Evolutionary conservation across 1,140 invertebrate species (phyloP), one percentile per base, ranked within the genome.

Genomic region (Adelges cooleyi): DNA sequence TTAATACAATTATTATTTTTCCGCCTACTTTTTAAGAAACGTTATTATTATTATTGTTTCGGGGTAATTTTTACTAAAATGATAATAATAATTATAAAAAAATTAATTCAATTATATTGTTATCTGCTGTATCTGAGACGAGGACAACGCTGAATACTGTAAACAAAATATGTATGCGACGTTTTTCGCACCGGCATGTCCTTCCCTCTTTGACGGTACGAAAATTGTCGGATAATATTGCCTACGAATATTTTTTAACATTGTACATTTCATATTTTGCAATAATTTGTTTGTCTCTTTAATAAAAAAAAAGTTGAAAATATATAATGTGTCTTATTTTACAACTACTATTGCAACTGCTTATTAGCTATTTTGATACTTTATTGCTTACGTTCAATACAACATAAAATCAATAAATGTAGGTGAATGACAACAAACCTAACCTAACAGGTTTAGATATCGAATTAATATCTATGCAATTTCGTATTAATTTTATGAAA

Each of bases 171-270:
- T 62, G 17, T 62, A 62, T 62, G 56, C 56, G 56, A 62, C 56
- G 56, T 62, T 62, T 62, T 62, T 62, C 56, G 56, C 56, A 62
- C 56, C 56, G 56, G 56, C 56, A 62, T 62, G 56, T 62, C 56
- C 56, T 62, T 62, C 56, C 56, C 56, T 62, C 56, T 62, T 62
- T 62, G 56, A 17, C 56, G 56, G 56, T 62, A 62, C 56, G 56
- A 62, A 62, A 62, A 62, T 62, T 62, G 56, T 62, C 56, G 56
- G 56, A 62, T 62, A 62, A 62, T 62, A 62, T 62, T 62, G 56
- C 56, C 56, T 62, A 62, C 42, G 40, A 33, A 62, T 62, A 62
- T 62, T 62, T 62, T 62, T 62, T 62, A 62, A 62, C 46, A 62
- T 44, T 62, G 56, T 62, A 62, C 56, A 62, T 62, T 62, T 62